Percentiles rank a stretch among this genome's conserved stretches.
Evolutionary conservation across 2,888 invertebrate genomes (phyloP).

Genomic region (Amiota mariae): DNA sequence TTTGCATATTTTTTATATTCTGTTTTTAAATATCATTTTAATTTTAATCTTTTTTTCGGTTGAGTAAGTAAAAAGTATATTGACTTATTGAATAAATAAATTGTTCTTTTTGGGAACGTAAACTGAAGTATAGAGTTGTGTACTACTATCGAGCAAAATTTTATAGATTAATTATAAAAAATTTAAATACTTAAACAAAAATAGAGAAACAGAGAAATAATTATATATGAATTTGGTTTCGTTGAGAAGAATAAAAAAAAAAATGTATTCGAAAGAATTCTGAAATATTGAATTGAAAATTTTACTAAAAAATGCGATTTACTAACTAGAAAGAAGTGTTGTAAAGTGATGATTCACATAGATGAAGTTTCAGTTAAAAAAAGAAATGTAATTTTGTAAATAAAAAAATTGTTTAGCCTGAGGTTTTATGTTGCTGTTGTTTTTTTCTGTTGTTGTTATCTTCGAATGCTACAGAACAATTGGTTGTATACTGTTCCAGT

Average conservation of each 20-base stretch:
- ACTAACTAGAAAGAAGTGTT: slow-evolving; percentile 41
- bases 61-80: slow-evolving; percentile 23
- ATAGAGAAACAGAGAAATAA: background rate
- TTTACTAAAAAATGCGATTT: slow-evolving; percentile 52
- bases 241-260: background rate
- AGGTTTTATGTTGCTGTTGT: slow-evolving; percentile 24
- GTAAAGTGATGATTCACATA: background rate
- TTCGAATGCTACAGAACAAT: too few relatives aligned
- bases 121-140: slow-evolving; percentile 45
- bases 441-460: background rate
- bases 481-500: too few relatives aligned
- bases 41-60: background rate
- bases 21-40: background rate
- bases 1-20: too few relatives aligned
- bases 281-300: slow-evolving; percentile 33
- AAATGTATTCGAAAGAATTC: background rate
- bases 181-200: slow-evolving; percentile 4
- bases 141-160: slow-evolving; percentile 7
- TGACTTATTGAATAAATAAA: background rate
- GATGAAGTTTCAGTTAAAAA: slow-evolving; percentile 12
- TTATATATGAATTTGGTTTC: slow-evolving; percentile 14
- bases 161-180: slow-evolving; percentile 7
- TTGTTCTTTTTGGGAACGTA: slow-evolving; percentile 37
- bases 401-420: slow-evolving; percentile 10
- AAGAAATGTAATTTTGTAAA: background rate